phyloP scores from a whole-genome alignment of 1,140 invertebrate species.

The Nasonia longicornis region DNA sequence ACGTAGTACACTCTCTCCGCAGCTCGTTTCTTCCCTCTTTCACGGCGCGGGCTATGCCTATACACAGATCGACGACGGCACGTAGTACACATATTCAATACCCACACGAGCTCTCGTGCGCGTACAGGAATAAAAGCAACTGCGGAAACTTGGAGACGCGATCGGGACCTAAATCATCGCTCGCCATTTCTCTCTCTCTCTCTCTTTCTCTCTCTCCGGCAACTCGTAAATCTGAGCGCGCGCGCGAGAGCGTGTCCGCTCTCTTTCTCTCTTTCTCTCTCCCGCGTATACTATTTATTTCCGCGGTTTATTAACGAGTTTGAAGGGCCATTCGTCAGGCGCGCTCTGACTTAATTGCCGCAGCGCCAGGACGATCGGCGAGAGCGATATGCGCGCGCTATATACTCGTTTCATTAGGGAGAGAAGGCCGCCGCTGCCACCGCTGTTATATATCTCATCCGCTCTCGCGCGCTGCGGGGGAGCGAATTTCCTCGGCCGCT shows the following conservation, averaged over 20 bases:
- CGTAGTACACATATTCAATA: neutral
- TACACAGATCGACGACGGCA: neutral
- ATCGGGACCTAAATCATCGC: conserved; percentile 6
- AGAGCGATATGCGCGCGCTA: neutral
- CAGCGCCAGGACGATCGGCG: conserved; percentile 1
- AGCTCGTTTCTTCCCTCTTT: neutral
- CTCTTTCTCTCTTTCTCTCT: neutral
- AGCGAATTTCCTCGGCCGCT: neutral
- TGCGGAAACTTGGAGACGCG: conserved; percentile 12
- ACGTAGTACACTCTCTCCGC: neutral
- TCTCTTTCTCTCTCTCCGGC: neutral
- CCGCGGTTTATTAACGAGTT: conserved; percentile 38
- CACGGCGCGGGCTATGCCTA: neutral
- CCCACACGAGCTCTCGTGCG: neutral
- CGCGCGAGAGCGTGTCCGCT: neutral
- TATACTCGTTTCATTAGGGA: conserved; percentile 9
- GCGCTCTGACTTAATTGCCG: conserved; percentile 22
- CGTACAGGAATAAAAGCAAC: neutral
- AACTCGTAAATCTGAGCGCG: neutral
- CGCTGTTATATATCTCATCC: neutral
- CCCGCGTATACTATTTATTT: conserved; percentile 30
- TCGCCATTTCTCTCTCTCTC: neutral
- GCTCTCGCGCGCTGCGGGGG: neutral
- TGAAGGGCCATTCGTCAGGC: conserved; percentile 30
- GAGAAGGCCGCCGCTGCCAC: neutral